Percentiles rank a stretch among this genome's conserved stretches.
Conservation (phyloP, 1,140 invertebrate genomes). For the Periplaneta americana region DNA sequence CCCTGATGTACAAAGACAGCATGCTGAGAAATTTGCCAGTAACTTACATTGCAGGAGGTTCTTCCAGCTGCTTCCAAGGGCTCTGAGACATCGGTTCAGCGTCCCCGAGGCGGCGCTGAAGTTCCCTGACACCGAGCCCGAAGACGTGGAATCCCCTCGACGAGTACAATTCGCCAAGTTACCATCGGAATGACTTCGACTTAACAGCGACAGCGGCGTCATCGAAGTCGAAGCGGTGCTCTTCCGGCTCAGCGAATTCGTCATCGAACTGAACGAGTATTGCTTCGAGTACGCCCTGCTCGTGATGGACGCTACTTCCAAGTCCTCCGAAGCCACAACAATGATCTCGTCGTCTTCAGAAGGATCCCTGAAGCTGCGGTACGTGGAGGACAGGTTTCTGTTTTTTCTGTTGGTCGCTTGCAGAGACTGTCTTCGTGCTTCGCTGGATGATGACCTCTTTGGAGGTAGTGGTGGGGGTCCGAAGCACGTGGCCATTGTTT, state of each 20-base stretch:
- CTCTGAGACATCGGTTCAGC: conserved; percentile 6
- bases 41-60: conserved; percentile 12
- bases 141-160: conserved; percentile 22
- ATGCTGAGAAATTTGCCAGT: too few species aligned
- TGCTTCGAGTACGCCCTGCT: neutral
- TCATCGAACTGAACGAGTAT: neutral
- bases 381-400: conserved; percentile 38
- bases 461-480: conserved; percentile 41
- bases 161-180: conserved; percentile 34
- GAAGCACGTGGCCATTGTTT: conserved; percentile 31
- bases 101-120: neutral
- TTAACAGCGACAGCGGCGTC: conserved; percentile 34
- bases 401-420: conserved; percentile 2
- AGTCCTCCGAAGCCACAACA: conserved; percentile 43
- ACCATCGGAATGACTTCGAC: conserved; percentile 39
- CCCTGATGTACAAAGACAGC: too few species aligned
- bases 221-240: conserved; percentile 37
- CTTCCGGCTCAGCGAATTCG: conserved; percentile 27
- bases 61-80: conserved; percentile 13
- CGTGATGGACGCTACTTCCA: conserved; percentile 10
- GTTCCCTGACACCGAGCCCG: conserved; percentile 5
- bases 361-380: conserved; percentile 45
- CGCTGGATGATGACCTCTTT: conserved; percentile 34
- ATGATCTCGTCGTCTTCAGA: conserved; percentile 38
- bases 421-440: conserved; percentile 28